Evolutionary conservation across 2,797 vertebrate genomes (phyloP), one percentile per base, ranked within the genome.

Genomic region (Apogon talboti): DNA sequence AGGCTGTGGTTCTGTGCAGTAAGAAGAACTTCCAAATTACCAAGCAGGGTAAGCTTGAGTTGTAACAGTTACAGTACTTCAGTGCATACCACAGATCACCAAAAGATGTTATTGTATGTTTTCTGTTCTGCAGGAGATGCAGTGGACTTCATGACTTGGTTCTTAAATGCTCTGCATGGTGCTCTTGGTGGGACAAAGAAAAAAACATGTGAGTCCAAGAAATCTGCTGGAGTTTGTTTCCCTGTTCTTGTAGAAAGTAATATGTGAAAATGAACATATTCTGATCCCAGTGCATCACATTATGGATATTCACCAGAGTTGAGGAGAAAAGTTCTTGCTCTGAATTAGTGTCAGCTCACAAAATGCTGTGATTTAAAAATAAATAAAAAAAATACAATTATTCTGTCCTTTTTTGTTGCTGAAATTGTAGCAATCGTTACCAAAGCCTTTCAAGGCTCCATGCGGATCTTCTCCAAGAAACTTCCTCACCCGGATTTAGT

Each of bases 1-100:
- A 99, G 88, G 98, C 98, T 0, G 98, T 99, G 33, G 98, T 99
- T 30, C 94, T 99, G 4, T 99, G 97, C 92, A 98, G 97, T 90
- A 98, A 98, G 92, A 99, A 99, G 87, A 98, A 94, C 78, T 99
- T 99, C 84, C 97, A 99, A 91, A 99, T 99, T 86, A 99, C 98
- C 65, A 98, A 98, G 70, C 97, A 99, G 87, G 97, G 97, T 96
- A 76, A 49, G 13, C 21, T 21, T 40, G 1, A 43, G 45, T 24
- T n/a, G 24, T 28, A 28, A 28, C 24, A 28, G 2, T 28, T 28
- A 28, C 24, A 28, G 24, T 4, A 28, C 19, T 21, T 16, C 33
- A 2, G 8, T 11, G 45, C 13, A 38, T 35, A 19, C 24, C 10
- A 16, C n/a, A 11, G 19, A 28, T 28, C 13, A 52, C 18, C 6